A percentile compares a stretch with the other conserved stretches of the same genome.
These are phyloP conservation scores for Orthosia gothica DNA, from an alignment of 2,888 invertebrate genomes.

Conservation along the genomic window DNA sequence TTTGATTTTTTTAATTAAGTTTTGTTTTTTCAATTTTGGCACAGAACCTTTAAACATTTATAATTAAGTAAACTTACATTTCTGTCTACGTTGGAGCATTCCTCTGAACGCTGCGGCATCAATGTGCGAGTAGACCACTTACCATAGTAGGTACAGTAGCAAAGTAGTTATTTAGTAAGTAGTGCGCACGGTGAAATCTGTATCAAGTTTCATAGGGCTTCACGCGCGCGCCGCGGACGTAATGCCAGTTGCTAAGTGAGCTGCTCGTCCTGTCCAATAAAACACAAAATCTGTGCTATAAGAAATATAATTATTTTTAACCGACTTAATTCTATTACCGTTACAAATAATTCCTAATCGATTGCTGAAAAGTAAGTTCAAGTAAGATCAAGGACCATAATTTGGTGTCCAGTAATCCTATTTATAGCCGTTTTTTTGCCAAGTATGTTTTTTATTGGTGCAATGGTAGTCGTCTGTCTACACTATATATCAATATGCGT, in stretches of 20 bases:
- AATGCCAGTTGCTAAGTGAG: slow-evolving; percentile 3
- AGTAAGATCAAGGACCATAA: background rate
- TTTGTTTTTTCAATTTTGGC: too few relatives aligned
- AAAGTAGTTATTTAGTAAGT: background rate
- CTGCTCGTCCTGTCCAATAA: background rate
- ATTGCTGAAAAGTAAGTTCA: background rate
- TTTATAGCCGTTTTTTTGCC: too few relatives aligned
- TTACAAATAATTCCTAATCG: background rate
- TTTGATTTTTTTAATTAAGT: too few relatives aligned
- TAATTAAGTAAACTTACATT: background rate
- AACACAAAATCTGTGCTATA: too few relatives aligned
- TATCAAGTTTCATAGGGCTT: slow-evolving; percentile 26
- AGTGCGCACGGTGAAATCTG: slow-evolving; percentile 6
- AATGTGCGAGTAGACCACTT: background rate
- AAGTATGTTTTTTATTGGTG: too few relatives aligned
- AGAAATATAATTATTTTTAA: background rate
- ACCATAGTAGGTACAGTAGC: background rate
- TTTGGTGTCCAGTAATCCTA: background rate
- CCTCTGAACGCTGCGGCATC: background rate
- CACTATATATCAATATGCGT: too few relatives aligned
- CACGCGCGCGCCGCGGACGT: slow-evolving; percentile 1
- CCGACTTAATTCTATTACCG: background rate
- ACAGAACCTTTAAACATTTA: too few relatives aligned
- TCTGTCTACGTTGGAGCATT: background rate
- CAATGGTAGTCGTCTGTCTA: too few relatives aligned